A percentile compares a stretch with the other conserved stretches of the same genome.
Conservation (phyloP, 1,140 invertebrate species). For the Cyphomyrmex costatus region DNA sequence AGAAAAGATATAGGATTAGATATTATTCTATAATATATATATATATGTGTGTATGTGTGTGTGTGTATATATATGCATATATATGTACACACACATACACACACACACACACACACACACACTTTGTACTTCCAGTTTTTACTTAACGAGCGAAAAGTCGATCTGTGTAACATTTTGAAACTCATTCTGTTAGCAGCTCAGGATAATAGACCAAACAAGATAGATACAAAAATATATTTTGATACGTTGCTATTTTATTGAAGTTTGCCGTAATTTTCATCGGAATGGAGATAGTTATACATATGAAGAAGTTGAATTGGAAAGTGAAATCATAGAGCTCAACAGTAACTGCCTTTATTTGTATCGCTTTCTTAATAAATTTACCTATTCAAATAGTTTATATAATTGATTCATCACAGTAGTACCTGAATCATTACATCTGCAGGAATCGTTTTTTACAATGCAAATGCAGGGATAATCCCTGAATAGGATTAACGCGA, state of each 20-base stretch:
- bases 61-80: too few relatives aligned
- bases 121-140: constrained; percentile 79
- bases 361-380: constrained; percentile 58
- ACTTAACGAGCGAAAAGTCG: constrained; percentile 73
- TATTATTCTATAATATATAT: constrained; percentile 62
- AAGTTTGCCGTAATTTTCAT: constrained; percentile 72
- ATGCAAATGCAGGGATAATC: constrained; percentile 49
- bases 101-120: too few relatives aligned
- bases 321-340: constrained; percentile 61
- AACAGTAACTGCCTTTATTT: constrained; percentile 62
- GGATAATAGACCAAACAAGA: constrained; percentile 82
- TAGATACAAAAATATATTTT: constrained; percentile 85
- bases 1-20: constrained; percentile 73
- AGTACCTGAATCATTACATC: constrained; percentile 78
- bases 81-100: too few relatives aligned
- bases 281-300: constrained; percentile 68
- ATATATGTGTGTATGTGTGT: too few relatives aligned
- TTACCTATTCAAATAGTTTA: constrained; percentile 60
- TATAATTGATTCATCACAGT: constrained; percentile 76
- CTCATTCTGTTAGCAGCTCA: constrained; percentile 81
- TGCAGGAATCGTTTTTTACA: constrained; percentile 71
- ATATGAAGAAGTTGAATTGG: constrained; percentile 69
- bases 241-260: constrained; percentile 85
- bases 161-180: constrained; percentile 71
- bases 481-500: constrained; percentile 32